Evolutionary conservation across 2,797 vertebrate species (phyloP).

Genomic region (Micrastur ruficollis): DNA sequence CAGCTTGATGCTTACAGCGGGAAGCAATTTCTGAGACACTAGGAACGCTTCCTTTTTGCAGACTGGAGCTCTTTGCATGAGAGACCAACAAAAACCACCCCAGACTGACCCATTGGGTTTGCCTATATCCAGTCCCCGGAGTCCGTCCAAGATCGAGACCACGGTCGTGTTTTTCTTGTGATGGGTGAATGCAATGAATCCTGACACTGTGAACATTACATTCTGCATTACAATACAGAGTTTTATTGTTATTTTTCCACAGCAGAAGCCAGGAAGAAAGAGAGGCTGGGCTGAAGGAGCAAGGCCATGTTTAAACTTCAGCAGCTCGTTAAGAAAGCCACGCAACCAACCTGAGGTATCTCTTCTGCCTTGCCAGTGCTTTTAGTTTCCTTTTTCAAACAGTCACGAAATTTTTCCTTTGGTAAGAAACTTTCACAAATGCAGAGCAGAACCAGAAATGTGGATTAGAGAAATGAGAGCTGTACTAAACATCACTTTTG

Average conservation of each 20-base stretch:
- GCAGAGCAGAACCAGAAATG: neutral
- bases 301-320: neutral
- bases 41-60: neutral
- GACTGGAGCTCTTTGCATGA: neutral
- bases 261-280: neutral
- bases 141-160: neutral
- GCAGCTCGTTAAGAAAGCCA: neutral
- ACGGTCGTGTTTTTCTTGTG: neutral
- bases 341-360: neutral
- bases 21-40: neutral
- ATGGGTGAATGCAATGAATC: neutral
- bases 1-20: neutral
- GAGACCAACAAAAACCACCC: neutral
- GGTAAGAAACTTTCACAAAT: neutral
- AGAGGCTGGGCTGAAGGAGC: neutral
- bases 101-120: neutral
- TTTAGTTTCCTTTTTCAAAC: neutral
- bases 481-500: neutral
- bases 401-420: neutral
- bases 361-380: neutral
- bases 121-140: neutral
- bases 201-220: neutral
- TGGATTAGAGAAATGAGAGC: neutral
- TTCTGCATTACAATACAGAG: neutral
- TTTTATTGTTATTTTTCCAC: neutral